Evolutionary conservation across 2,113 vertebrate species (phyloP).

Genomic region (Oryzias javanicus): DNA sequence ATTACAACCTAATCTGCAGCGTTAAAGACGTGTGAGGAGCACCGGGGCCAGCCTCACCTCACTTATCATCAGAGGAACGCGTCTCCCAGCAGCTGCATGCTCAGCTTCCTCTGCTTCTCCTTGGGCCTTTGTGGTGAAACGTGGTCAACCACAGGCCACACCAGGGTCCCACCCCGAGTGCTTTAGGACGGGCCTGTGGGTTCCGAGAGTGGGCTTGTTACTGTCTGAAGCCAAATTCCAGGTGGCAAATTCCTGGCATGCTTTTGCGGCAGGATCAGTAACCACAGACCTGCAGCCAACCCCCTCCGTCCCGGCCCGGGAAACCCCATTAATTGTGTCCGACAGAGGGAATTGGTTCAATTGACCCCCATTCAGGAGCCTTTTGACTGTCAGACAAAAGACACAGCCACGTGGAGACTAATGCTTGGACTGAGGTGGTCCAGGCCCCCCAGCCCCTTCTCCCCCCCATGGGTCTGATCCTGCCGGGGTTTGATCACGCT

Average conservation of each 20-base stretch:
- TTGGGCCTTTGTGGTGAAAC: slow-evolving; percentile 40
- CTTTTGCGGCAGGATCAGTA: slow-evolving; percentile 73
- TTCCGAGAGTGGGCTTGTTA: slow-evolving; percentile 51
- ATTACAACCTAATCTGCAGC: too few relatives aligned
- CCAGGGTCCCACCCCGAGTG: slow-evolving; percentile 40
- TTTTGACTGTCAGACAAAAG: slow-evolving; percentile 75
- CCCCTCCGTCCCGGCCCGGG: slow-evolving; percentile 45
- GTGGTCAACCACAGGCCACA: slow-evolving; percentile 41
- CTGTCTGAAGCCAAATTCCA: slow-evolving; percentile 67
- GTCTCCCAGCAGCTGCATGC: slow-evolving; percentile 49
- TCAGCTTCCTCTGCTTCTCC: slow-evolving; percentile 41
- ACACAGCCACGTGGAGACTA: slow-evolving; percentile 81
- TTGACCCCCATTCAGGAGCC: slow-evolving; percentile 76
- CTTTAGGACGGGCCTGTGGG: slow-evolving; percentile 46
- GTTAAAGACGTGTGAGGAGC: too few relatives aligned
- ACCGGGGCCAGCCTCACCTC: too few relatives aligned
- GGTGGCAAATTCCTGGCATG: slow-evolving; percentile 71
- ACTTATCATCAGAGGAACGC: slow-evolving; percentile 22
- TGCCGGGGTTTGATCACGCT: slow-evolving; percentile 58
- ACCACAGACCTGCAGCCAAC: slow-evolving; percentile 59
- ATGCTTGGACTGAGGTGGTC: slow-evolving; percentile 74
- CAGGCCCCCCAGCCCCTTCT: slow-evolving; percentile 38
- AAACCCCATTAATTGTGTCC: slow-evolving; percentile 74
- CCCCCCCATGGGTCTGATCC: slow-evolving; percentile 58
- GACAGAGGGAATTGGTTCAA: slow-evolving; percentile 78